phyloP scores from a whole-genome alignment of 1,140 invertebrate genomes.

The Trichonephila clavata region DNA sequence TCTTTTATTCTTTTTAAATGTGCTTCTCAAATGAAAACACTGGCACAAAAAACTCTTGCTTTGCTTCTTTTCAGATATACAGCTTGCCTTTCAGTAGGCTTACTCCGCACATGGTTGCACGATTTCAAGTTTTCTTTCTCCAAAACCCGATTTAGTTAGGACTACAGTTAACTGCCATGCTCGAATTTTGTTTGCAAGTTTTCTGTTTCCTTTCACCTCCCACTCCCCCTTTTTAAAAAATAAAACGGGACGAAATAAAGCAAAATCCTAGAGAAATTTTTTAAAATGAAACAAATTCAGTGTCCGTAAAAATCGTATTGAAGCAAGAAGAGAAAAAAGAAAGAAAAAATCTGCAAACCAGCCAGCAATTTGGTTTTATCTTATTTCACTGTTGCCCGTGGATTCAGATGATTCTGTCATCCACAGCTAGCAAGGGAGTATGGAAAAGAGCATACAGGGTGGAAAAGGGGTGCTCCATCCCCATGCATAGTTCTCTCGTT shows the following conservation, averaged over 20 bases:
- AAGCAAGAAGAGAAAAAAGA: conserved; percentile 24
- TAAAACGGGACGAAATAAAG: background rate
- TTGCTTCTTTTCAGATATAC: background rate
- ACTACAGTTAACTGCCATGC: background rate
- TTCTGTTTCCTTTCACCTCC: background rate
- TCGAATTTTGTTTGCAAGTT: conserved; percentile 2
- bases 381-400: conserved; percentile 73
- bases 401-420: conserved; percentile 72
- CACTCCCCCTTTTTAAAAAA: background rate
- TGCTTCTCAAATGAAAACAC: too few species aligned
- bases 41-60: too few species aligned
- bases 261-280: conserved; percentile 14
- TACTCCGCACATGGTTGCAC: background rate
- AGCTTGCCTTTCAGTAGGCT: background rate
- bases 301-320: conserved; percentile 64
- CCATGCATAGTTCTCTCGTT: conserved; percentile 43
- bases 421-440: conserved; percentile 60
- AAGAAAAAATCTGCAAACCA: conserved; percentile 56
- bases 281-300: conserved; percentile 39
- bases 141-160: background rate
- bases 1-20: too few species aligned
- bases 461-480: background rate
- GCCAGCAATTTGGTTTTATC: conserved; percentile 72
- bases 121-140: background rate
- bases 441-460: conserved; percentile 44